These are phyloP conservation scores for Perizoma flavofasciatum DNA, from an alignment of 2,888 invertebrate genomes.

Conservation along the genomic window DNA sequence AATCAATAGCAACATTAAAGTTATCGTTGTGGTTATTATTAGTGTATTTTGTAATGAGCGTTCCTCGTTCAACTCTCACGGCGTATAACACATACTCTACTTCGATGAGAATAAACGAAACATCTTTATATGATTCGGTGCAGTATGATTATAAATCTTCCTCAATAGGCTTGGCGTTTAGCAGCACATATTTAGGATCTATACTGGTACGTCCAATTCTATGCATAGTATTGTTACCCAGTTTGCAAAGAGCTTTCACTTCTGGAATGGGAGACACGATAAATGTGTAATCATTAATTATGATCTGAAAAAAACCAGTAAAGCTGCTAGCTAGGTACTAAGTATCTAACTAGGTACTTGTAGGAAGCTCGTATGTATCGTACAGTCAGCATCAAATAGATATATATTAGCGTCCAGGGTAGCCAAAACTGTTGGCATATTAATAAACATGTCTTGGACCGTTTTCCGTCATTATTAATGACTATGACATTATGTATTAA, in stretches of 20 bases:
- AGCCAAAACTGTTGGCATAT: too few species aligned
- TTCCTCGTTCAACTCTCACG: constrained; percentile 63
- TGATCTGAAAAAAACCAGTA: constrained; percentile 1
- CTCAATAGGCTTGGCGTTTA: constrained; percentile 56
- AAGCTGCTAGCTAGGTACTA: too few species aligned
- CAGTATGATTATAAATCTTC: constrained; percentile 47
- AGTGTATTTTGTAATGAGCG: constrained; percentile 61
- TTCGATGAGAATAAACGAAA: constrained; percentile 50
- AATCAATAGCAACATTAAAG: constrained; percentile 63
- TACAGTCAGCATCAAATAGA: too few species aligned
- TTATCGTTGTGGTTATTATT: constrained; percentile 68
- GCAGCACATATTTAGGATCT: constrained; percentile 59
- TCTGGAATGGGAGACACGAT: constrained; percentile 50
- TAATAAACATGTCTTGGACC: too few species aligned
- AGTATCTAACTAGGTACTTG: too few species aligned
- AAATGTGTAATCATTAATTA: constrained; percentile 39
- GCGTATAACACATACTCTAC: constrained; percentile 61
- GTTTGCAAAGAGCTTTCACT: constrained; percentile 57
- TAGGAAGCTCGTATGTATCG: too few species aligned
- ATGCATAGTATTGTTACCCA: constrained; percentile 51
- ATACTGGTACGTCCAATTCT: constrained; percentile 50
- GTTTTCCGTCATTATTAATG: too few species aligned
- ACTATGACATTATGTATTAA: too few species aligned
- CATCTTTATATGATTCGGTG: constrained; percentile 45
- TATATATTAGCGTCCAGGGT: too few species aligned